These are phyloP conservation scores for Notoglanidium macrostoma DNA, from an alignment of 2,797 vertebrate genomes.

Conservation along the genomic window DNA sequence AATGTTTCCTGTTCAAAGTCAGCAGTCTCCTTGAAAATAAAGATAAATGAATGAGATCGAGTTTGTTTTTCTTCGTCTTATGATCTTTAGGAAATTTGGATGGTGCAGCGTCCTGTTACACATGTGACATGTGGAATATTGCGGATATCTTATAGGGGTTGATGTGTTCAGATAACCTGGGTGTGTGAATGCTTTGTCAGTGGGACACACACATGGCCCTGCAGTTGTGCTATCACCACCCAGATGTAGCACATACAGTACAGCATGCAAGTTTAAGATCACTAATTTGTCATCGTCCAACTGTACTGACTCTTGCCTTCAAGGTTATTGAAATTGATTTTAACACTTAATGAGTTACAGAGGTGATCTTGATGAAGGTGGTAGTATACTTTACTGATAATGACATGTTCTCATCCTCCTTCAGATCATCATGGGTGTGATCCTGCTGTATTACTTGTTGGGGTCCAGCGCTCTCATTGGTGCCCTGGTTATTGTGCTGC, in stretches of 20 bases:
- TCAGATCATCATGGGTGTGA: slow-evolving; percentile 98
- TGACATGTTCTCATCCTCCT: background rate
- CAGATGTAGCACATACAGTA: background rate
- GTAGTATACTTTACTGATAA: background rate
- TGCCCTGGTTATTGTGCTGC: slow-evolving; percentile 88
- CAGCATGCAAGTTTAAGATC: background rate
- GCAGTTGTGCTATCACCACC: background rate
- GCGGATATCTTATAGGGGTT: too few species aligned
- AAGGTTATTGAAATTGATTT: background rate
- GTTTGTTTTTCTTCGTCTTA: background rate
- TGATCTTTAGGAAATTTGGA: background rate
- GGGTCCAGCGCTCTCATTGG: slow-evolving; percentile 87
- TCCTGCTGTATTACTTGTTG: slow-evolving; percentile 88
- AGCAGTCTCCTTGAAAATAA: background rate
- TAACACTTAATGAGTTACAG: background rate
- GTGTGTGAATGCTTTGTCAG: background rate
- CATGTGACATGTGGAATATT: background rate
- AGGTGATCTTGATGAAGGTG: background rate
- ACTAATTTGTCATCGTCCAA: background rate
- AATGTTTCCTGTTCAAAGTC: background rate
- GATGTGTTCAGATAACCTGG: background rate
- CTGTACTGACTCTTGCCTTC: background rate
- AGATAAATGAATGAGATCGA: background rate
- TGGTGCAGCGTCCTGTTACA: background rate
- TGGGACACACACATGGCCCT: background rate